phyloP scores from a whole-genome alignment of 2,113 vertebrate genomes.

The Sinocyclocheilus anophthalmus region DNA sequence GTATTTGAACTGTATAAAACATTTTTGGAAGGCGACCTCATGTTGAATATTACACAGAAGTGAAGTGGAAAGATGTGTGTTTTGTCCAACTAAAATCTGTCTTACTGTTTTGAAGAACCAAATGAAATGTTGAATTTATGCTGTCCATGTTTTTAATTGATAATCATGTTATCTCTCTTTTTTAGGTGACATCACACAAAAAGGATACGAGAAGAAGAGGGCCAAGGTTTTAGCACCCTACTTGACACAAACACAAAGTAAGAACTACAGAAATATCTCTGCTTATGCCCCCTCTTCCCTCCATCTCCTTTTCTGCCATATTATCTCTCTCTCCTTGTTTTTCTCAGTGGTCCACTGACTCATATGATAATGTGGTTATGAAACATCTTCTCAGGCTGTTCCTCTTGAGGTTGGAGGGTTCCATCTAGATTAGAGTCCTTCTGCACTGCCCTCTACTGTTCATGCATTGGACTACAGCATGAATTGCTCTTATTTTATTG shows the following conservation, averaged over 20 bases:
- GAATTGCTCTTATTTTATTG: background rate
- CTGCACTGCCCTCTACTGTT: constrained; percentile 40
- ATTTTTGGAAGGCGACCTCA: background rate
- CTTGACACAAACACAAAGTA: constrained; percentile 47
- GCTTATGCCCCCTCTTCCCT: constrained; percentile 34
- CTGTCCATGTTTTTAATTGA: background rate
- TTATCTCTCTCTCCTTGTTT: constrained; percentile 33
- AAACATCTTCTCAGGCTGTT: constrained; percentile 42
- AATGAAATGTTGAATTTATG: background rate
- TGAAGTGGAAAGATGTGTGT: background rate
- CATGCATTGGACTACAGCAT: background rate
- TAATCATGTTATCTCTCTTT: constrained; percentile 17
- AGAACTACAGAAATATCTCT: background rate
- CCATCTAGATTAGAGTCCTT: background rate
- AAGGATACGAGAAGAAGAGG: constrained; percentile 60
- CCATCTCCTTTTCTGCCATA: constrained; percentile 30
- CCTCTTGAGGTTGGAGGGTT: constrained; percentile 29
- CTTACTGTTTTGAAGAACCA: background rate
- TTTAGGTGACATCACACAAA: constrained; percentile 61
- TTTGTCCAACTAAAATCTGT: background rate
- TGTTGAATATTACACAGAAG: background rate
- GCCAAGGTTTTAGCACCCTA: constrained; percentile 52
- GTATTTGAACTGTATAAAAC: background rate
- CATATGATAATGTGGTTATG: constrained; percentile 47
- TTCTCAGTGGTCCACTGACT: constrained; percentile 21